Base-by-base conservation (phyloP, 1,140 invertebrate genomes). In the Drosophila teissieri region DNA sequence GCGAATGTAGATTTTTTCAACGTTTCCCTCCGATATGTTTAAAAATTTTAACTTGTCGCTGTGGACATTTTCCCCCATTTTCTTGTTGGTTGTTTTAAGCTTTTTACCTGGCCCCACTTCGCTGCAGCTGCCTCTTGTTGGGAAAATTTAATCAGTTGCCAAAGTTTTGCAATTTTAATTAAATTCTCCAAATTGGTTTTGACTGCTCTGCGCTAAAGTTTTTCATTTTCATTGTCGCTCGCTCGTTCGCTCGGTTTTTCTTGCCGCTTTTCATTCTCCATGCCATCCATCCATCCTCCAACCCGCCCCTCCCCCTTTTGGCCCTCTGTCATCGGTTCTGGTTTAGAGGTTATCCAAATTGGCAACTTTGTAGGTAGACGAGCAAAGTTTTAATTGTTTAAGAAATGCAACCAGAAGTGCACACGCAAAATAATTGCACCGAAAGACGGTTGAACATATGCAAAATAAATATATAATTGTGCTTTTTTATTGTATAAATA, bases 141-240 rank as follows among this genome's bases (percentile, higher is more conserved):
- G 65, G 82, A 65, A 89, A 89, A 89, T 89, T 89, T 89, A 89
- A 89, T 89, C 84, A 89, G 84, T 84, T 90, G 82, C 82, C 88
- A 90, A 90, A 90, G 82, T 90, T 90, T 90, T 90, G 88, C 88
- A 90, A 90, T 90, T 90, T 90, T 90, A 90, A 90, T 90, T 90
- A 90, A 90, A 90, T 90, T 90, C 85, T 89, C 84, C 84, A 89
- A 89, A 89, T 89, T 89, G 84, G 84, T 89, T 89, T 89, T 89
- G 84, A 89, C 84, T 89, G 83, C 83, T 86, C 78, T 81, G 80
- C 80, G 83, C 83, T 83, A 89, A 89, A 89, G 84, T 89, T 89
- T 89, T 80, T 57, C 85, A 72, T 83, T 80, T 83, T 88, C 82
- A 85, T 85, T 88, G 83, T 88, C 80, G 72, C 67, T 46, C 37